phyloP scores from a whole-genome alignment of 2,888 invertebrate genomes.

The Acleris sparsana region DNA sequence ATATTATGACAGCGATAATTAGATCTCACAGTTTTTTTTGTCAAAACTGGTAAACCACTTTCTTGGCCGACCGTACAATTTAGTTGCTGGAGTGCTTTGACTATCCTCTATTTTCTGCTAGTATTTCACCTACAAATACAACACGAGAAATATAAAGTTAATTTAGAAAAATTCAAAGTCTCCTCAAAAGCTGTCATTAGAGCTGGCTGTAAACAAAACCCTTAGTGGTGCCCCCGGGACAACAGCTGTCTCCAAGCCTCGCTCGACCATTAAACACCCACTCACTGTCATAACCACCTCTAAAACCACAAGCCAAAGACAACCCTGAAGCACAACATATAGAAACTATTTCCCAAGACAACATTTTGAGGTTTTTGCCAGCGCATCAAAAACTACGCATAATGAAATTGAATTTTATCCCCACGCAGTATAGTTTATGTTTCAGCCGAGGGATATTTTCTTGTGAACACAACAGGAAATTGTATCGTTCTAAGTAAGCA shows the following conservation, averaged over 20 bases:
- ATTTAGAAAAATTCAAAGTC: conserved; percentile 4
- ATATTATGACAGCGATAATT: no score
- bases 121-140: neutral
- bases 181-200: conserved; percentile 66
- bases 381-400: conserved; percentile 39
- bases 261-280: conserved; percentile 75
- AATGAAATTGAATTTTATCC: conserved; percentile 50
- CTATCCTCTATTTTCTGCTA: no score
- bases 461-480: conserved; percentile 54
- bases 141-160: conserved; percentile 1
- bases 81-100: no score
- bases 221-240: conserved; percentile 69
- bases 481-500: conserved; percentile 59
- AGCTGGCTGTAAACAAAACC: conserved; percentile 76
- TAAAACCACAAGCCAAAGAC: conserved; percentile 42
- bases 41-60: no score
- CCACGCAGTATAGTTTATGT: conserved; percentile 45
- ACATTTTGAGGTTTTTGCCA: conserved; percentile 38
- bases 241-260: conserved; percentile 81
- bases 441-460: conserved; percentile 34
- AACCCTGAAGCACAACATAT: conserved; percentile 36
- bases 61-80: no score
- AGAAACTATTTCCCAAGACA: conserved; percentile 41
- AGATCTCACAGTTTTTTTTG: no score
- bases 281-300: conserved; percentile 54